Evolutionary conservation across 2,113 vertebrate genomes (phyloP), one percentile per base, ranked within the genome.

Genomic region (Oxyura jamaicensis): DNA sequence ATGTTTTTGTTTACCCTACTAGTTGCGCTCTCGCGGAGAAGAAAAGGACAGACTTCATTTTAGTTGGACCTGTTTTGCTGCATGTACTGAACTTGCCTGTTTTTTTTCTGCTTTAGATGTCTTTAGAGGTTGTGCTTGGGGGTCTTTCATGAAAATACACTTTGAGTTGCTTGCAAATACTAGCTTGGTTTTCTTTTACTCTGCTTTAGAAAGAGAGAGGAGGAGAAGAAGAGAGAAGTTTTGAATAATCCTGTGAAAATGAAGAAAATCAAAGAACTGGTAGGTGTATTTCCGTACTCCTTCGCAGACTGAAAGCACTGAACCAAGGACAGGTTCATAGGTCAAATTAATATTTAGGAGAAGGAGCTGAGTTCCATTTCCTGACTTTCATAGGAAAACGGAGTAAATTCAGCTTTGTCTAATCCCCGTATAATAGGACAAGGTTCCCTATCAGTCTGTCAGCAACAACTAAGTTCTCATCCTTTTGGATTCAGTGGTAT

Each of bases 241-340:
- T 84, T 99, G 75, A 99, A 98, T 33, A 99, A 99, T 79, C 99
- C 99, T 5, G 99, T 99, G 55, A 99, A 99, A 97, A 99, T 99
- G 99, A 99, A 98, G 98, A 99, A 99, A 95, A 99, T 99, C 92
- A 99, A 99, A 97, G 98, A 98, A 86, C 93, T 99, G 98, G 99
- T 99, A 96, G 96, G 98, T 96, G 26, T 11, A 28, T 10, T 15
- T 36, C 69, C 7, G 96, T 65, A 8, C 6, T 44, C 13, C n/a
- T 60, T 71, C n/a, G 28, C 42, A 68, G 31, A 46, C 22, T 36
- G 13, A 67, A 18, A 71, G 48, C 71, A 29, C 23, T 41, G 31
- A 82, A 86, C 15, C 13, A 18, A n/a, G 77, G 60, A 17, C 2
- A 55, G 26, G 19, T 22, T 20, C 25, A 6, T 2, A 48, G 33